A percentile compares a stretch with the other conserved stretches of the same genome.
These are phyloP conservation scores for Pelobates cultripes DNA, from an alignment of 2,797 vertebrate genomes.

Conservation along the genomic window DNA sequence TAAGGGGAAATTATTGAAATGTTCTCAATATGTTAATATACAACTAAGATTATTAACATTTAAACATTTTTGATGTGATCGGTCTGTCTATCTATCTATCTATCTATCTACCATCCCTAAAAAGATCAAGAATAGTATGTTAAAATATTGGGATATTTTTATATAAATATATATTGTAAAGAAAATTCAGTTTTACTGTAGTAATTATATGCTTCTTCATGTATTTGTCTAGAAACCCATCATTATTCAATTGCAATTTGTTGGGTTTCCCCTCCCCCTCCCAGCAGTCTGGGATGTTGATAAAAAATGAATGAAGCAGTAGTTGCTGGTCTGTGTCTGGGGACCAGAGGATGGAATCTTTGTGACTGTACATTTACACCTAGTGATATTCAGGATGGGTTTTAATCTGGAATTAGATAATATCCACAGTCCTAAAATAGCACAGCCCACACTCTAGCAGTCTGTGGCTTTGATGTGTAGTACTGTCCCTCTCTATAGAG, in stretches of 20 bases:
- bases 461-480: conserved; percentile 48
- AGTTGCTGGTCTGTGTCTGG: conserved; percentile 92
- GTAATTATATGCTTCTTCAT: conserved; percentile 7
- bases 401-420: conserved; percentile 90
- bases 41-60: too few species aligned
- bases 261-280: conserved; percentile 76
- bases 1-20: too few species aligned
- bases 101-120: too few species aligned
- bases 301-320: conserved; percentile 99
- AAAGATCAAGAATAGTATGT: too few species aligned
- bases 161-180: conserved; percentile 26
- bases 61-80: too few species aligned
- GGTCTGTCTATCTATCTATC: too few species aligned
- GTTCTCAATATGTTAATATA: too few species aligned
- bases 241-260: conserved; percentile 72
- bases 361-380: conserved; percentile 99
- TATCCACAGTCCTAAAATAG: conserved; percentile 73
- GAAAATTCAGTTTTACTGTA: not conserved
- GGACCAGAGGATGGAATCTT: conserved; percentile 95
- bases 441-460: conserved; percentile 75
- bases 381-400: conserved; percentile 91
- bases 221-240: conserved; percentile 38
- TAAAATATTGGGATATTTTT: conserved; percentile 38
- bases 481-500: conserved; percentile 44
- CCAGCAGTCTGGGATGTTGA: conserved; percentile 92